Base-by-base conservation (phyloP, 1,140 invertebrate genomes). In the Wiebesia pumilae region DNA sequence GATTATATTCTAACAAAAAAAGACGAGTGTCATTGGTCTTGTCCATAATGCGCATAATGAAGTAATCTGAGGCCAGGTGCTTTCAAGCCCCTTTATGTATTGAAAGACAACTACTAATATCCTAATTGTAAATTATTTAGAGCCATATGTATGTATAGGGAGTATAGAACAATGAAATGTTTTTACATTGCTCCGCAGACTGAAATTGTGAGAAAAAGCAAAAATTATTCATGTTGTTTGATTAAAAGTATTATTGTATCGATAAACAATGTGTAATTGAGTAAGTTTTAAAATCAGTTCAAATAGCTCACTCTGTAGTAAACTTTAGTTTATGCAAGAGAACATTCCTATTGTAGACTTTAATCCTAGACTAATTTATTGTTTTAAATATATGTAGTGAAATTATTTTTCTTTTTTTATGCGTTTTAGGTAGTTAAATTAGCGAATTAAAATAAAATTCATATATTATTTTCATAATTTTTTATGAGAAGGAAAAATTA, bases 91-190 rank as follows among this genome's bases (percentile, higher is more conserved):
- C 78, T 35, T 75, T 43, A 81, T 35, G 35, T 43, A 82, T 65
- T 82, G 75, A 86, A 69, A 33, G 65, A 38, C 12, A 82, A 86
- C 85, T 82, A 77, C 27, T 86, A 77, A 77, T 86, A 82, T 82
- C 51, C 79, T 86, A 81, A 81, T 82, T 82, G 85, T 82, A 86
- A 86, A 77, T 82, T 82, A 86, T 86, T 14, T 81, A 86, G 10
- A 82, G 69, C 24, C 71, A 77, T 86, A 82, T 77, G 69, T 33
- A 81, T 80, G n/a, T 81, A 69, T 69, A 73, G 38, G n/a, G 78
- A 80, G 65, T 16, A 35, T 24, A 81, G 27, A 73, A 81, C 62
- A 69, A 80, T 38, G 43, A 80, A 58, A 19, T 47, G 35, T 54
- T 47, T 54, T 38, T 47, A 77, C 1, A 38, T 84, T 84, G 58